phyloP scores from a whole-genome alignment of 1,140 invertebrate species.

The Antheraea pernyi region DNA sequence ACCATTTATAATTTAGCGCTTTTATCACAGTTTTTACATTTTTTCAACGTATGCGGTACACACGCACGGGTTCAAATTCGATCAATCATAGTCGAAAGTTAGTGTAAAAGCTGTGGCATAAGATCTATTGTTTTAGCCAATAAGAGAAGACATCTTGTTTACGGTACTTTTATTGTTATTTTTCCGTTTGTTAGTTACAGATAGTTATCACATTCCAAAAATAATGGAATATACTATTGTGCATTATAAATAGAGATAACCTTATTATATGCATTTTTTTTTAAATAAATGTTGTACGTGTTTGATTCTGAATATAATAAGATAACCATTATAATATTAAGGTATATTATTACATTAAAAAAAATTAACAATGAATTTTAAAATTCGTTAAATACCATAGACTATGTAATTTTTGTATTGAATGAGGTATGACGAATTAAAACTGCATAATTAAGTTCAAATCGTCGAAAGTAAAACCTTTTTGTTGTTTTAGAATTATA shows the following conservation, averaged over 20 bases:
- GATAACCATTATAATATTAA: not conserved
- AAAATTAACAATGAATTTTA: not conserved
- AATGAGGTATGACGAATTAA: not conserved
- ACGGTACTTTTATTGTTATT: conserved; percentile 20
- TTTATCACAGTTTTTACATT: conserved; percentile 57
- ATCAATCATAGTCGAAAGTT: conserved; percentile 17
- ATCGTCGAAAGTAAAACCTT: not conserved
- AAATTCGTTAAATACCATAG: not conserved
- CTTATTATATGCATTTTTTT: not conserved
- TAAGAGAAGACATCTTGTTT: conserved; percentile 39
- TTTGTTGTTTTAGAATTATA: not conserved
- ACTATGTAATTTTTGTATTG: not conserved
- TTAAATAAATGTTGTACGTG: not conserved
- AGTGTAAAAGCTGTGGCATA: conserved; percentile 62
- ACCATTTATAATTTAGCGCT: conserved; percentile 45
- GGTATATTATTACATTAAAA: not conserved
- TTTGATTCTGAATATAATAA: not conserved
- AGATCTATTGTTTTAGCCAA: conserved; percentile 38
- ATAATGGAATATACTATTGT: conserved; percentile 14
- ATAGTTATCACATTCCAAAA: conserved; percentile 40
- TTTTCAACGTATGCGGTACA: conserved; percentile 3
- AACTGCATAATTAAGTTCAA: not conserved
- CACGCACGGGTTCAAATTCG: conserved; percentile 8
- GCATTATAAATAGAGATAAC: not conserved
- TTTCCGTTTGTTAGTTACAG: conserved; percentile 20